Evolutionary conservation across 2,888 invertebrate species (phyloP), one percentile per base, ranked within the genome.

Genomic region (Cataglyphis livida): DNA sequence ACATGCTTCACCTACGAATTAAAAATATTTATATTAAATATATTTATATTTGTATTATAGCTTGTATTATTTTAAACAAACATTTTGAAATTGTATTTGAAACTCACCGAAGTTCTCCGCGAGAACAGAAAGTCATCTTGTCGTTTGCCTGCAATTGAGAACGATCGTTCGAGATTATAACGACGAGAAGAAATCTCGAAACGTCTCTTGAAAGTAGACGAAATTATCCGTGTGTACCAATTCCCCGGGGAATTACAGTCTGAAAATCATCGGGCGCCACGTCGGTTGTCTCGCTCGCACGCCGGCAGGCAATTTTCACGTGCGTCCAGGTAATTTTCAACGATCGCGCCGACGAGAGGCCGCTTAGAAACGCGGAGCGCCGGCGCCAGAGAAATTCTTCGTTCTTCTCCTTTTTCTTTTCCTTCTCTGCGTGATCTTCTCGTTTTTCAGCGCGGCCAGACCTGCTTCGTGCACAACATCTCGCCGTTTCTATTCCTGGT

Each of bases 321-420:
- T 87, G 90, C 88, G 91, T 91, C 89, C 91, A 89, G 89, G 88
- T 92, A 92, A 92, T 92, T 92, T 92, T 90, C 89, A 89, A 89
- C 85, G 85, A 82, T 81, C 86, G 70, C 73, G 70, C 86, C 83
- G 64, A 85, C 83, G 66, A 85, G 86, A 64, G 84, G 68, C 68
- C 85, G 90, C 85, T 85, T 90, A 88, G 88, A 89, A 89, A 91
- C 87, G 74, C 76, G 89, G 85, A 89, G 92, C 91, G 91, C 91
- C 90, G 91, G 92, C 92, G 92, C 92, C 92, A 90, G 89, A 51
- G 48, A 51, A 6, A 7, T 28, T 68, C 25, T 85, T 85, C 89
- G 82, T 89, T 86, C 85, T 90, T 89, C 88, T 91, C 90, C 88
- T 48, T 41, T 41, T 41, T 10, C 38, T 88, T 88, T 89, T 89